A percentile compares a stretch with the other conserved stretches of the same genome.
phyloP scores from a whole-genome alignment of 1,140 invertebrate species.

The Leptinotarsa undecemlineata region DNA sequence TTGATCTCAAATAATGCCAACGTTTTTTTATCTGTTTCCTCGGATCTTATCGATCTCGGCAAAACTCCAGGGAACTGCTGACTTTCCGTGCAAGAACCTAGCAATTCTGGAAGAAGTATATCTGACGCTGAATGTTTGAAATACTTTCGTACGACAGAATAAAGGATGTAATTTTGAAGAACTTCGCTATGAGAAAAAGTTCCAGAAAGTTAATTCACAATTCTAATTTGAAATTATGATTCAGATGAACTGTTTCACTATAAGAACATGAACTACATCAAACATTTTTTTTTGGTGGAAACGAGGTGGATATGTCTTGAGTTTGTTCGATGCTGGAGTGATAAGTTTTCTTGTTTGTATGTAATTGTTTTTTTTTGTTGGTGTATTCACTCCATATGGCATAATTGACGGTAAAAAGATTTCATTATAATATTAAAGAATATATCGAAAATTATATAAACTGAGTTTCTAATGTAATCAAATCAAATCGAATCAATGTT shows the following conservation, averaged over 20 bases:
- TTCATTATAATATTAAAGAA: too few species aligned
- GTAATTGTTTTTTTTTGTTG: too few species aligned
- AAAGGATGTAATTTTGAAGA: constrained; percentile 1
- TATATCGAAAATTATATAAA: too few species aligned
- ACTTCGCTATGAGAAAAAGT: not conserved
- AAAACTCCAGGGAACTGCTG: not conserved
- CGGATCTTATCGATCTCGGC: constrained; percentile 11
- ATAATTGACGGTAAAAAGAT: too few species aligned
- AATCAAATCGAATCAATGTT: too few species aligned
- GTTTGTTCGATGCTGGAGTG: too few species aligned
- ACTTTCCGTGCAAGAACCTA: not conserved
- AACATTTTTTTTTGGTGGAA: too few species aligned
- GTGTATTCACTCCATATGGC: too few species aligned
- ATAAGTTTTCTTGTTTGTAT: too few species aligned
- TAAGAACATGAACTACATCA: too few species aligned
- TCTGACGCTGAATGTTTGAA: not conserved
- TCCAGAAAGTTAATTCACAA: constrained; percentile 2
- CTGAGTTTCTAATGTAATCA: too few species aligned
- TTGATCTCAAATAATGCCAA: constrained; percentile 17
- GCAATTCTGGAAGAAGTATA: not conserved
- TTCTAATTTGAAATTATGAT: constrained; percentile 6
- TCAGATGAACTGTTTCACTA: constrained; percentile 1
- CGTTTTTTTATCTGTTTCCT: constrained; percentile 7
- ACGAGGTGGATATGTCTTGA: too few species aligned
- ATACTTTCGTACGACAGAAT: not conserved